Base-by-base conservation (phyloP, 2,888 invertebrate genomes). In the Apantesis nais region DNA sequence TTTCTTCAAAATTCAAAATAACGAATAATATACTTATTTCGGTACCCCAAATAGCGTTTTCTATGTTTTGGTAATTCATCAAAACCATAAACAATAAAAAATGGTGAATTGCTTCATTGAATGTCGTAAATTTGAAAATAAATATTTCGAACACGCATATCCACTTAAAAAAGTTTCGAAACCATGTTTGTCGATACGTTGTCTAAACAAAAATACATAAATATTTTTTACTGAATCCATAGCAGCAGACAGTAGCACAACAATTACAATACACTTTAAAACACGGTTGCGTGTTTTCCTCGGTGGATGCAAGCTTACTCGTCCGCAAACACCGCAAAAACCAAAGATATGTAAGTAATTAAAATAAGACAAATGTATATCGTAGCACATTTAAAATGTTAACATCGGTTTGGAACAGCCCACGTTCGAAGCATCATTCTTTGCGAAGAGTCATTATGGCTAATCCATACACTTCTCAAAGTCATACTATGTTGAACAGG, bases 261-360 rank as follows among this genome's bases (percentile, higher is more conserved):
- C 4, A 37, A 37, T 11, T 22, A 61, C 12, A 34, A 37, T 34
- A 61, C 62, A 14, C 11, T 25, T 60, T 41, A 19, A 37, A 44
- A 31, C 29, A 68, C 2, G 31, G 29, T 68, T 44, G 72, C 72
- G 62, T 72, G 72, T 58, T 62, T 72, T 62, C 66, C n/a, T 60
- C 44, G 34, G 16, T 63, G 29, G 60, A 37, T 41, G 34, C 41
- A 67, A 52, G 44, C 39, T 62, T 66, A 73, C 55, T 70, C 66
- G 67, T 70, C 69, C 72, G 72, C 48, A 67, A 64, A 67, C 60
- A 67, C 52, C 60, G 63, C 37, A 31, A 78, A 77, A 81, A 70
- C 64, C 66, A 75, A 75, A 76, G 80, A 80, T 80, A 80, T 73
- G 73, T 72, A 78, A 81, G 73, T 72, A 78, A 81, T 82, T 74